Conservation (phyloP, 2,113 vertebrate genomes). For the Acrocephalus kingi region DNA sequence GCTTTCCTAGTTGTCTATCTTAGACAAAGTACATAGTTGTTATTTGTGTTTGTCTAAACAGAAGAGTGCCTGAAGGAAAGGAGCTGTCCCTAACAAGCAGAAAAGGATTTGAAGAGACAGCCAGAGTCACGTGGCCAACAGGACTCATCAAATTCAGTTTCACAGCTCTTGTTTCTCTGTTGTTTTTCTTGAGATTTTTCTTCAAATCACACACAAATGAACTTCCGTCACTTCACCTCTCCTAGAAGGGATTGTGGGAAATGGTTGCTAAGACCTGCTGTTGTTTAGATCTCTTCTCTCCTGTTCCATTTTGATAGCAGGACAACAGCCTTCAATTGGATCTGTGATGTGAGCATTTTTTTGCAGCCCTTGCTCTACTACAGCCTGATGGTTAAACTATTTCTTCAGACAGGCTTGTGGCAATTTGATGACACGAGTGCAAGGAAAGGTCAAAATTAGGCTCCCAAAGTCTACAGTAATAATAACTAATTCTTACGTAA, state of each 20-base stretch:
- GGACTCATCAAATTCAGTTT: neutral
- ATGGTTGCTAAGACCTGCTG: neutral
- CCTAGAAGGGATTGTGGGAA: neutral
- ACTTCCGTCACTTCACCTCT: neutral
- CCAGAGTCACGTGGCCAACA: rapidly evolving
- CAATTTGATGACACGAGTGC: neutral
- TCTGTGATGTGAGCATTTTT: neutral
- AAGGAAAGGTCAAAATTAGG: neutral
- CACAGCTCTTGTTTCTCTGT: neutral
- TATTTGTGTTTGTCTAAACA: neutral
- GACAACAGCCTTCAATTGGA: neutral
- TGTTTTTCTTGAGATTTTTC: neutral
- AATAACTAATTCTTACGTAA: neutral
- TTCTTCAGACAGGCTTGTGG: neutral
- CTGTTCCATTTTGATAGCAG: neutral
- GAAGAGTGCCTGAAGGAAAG: neutral
- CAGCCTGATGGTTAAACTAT: neutral
- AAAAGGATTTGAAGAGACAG: neutral
- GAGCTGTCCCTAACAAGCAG: neutral
- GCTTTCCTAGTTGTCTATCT: neutral
- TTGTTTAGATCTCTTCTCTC: neutral
- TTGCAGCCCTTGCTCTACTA: neutral
- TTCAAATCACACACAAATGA: neutral
- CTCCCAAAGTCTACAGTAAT: neutral
- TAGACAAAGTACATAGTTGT: neutral